Base-by-base conservation (phyloP, 2,888 invertebrate genomes). In the Branchipolynoe longqiensis region DNA sequence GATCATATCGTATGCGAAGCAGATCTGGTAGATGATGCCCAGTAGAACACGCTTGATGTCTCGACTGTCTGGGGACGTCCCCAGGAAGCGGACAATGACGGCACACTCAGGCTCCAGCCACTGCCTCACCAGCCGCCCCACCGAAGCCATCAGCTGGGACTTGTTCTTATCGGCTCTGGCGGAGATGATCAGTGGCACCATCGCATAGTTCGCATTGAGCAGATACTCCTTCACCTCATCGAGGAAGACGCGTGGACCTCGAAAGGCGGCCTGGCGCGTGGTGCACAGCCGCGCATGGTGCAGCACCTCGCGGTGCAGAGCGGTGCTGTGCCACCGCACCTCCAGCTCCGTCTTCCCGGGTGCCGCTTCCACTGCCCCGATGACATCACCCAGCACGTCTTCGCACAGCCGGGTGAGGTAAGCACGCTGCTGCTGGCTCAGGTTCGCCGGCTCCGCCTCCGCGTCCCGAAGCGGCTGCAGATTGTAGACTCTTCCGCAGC, bases 1-100 rank as follows among this genome's bases (percentile, higher is more conserved):
- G 25, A 48, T 18, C 78, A 78, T 78, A 12, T 12, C 40, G 48
- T 78, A 78, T 0, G 48, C 48, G 28, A 31, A 0, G 28, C 78
- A 78, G 41, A 78, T 78, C 28, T 78, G 78, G 28, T 78, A 78
- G 22, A 78, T 78, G 48, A 78, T 48, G 28, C 78, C 78, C 25
- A 78, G 25, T 1, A 78, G 48, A 8, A 78, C 48, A 8, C 78
- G 25, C 33, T 48, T 78, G 48, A 78, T 78, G 48, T 78, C 78
- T 48, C 48, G n/a, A 28, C 78, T 78, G 28, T 78, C 78, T 25
- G 54, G 40, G 1, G 78, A 78, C 12, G 78, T 78, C 28, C 78
- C 78, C 6, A 78, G 25, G 28, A 78, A 78, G 1, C 78, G 25
- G 0, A 54, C 33, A 14, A 78, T 48, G 31, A 78, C 78, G 1